Conservation (phyloP, 1,140 invertebrate species). For the Magallana angulata region DNA sequence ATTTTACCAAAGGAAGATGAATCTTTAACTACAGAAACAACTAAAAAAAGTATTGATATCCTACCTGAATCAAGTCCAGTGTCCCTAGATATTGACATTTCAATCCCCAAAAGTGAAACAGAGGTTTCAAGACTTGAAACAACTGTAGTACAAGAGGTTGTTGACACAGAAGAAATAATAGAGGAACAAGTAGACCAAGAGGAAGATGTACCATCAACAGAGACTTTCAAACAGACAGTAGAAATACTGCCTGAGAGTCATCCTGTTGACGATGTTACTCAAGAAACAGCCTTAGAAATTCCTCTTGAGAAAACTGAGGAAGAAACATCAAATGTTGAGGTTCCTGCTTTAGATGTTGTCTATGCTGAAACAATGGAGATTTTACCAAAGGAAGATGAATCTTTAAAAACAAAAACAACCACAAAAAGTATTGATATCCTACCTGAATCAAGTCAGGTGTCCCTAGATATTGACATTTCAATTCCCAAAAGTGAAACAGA, state of each 20-base stretch:
- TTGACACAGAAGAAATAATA: constrained; percentile 42
- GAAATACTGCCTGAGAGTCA: constrained; percentile 36
- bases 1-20: neutral
- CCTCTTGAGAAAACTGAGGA: neutral
- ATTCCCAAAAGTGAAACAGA: neutral
- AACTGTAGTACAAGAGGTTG: constrained; percentile 37
- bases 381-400: constrained; percentile 32
- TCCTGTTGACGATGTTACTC: constrained; percentile 5
- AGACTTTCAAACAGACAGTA: constrained; percentile 44
- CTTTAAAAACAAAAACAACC: neutral
- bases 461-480: neutral
- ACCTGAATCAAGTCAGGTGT: neutral
- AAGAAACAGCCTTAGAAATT: neutral
- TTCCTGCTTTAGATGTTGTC: no score
- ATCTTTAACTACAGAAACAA: neutral
- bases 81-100: constrained; percentile 31
- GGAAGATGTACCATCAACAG: constrained; percentile 10
- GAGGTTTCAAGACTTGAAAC: constrained; percentile 13
- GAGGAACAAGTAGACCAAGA: neutral
- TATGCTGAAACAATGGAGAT: neutral
- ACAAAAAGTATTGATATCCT: neutral
- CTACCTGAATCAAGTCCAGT: neutral
- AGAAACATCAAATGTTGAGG: neutral
- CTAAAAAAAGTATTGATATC: neutral
- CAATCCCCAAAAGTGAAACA: constrained; percentile 7